Conservation (phyloP, 2,113 vertebrate species). For the Ceyx melanurus region DNA sequence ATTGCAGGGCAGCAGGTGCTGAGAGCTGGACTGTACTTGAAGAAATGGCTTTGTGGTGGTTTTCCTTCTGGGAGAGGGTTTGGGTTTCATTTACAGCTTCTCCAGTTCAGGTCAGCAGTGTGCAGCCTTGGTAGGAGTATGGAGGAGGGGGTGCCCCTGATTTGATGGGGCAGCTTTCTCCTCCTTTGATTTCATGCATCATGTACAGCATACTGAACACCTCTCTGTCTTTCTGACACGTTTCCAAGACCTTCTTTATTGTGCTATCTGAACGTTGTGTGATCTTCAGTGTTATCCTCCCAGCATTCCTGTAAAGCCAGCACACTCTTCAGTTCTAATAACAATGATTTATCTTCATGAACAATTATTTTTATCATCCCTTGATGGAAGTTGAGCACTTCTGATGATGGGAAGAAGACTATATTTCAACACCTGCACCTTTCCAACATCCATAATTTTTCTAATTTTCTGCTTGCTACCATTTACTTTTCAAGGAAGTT, state of each 20-base stretch:
- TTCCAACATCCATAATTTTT: background rate
- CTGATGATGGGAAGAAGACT: background rate
- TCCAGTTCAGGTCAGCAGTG: background rate
- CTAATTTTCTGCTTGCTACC: background rate
- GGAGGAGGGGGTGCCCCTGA: background rate
- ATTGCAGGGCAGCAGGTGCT: background rate
- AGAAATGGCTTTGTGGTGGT: fast-evolving
- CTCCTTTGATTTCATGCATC: background rate
- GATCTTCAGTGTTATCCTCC: background rate
- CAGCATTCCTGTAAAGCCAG: background rate
- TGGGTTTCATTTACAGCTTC: background rate
- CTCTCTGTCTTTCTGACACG: background rate
- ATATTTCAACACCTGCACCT: background rate
- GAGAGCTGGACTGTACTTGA: background rate
- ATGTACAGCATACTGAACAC: background rate
- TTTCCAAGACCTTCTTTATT: background rate
- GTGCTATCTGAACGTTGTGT: background rate
- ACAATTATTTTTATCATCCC: background rate
- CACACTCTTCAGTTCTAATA: background rate
- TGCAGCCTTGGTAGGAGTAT: background rate
- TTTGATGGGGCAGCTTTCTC: background rate
- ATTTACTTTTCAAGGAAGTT: background rate
- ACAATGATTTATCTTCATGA: background rate
- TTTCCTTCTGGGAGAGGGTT: background rate
- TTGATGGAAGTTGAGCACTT: background rate